Conservation (phyloP, 2,797 vertebrate genomes). For the Acanthurus leucopareius region DNA sequence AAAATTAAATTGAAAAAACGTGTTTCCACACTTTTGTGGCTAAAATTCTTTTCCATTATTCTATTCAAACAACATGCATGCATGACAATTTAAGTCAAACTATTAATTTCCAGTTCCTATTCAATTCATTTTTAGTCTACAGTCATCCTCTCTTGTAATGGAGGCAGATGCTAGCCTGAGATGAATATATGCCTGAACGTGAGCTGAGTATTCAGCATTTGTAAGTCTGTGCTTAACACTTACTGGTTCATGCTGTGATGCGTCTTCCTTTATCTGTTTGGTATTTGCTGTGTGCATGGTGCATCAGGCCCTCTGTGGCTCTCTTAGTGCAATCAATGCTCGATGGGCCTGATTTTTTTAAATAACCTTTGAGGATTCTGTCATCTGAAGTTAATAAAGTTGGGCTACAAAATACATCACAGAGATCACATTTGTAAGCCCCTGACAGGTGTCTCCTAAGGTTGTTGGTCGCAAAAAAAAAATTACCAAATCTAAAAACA, state of each 20-base stretch:
- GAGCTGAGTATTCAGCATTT: conserved; percentile 4
- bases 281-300: neutral
- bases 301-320: conserved; percentile 1
- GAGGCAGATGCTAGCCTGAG: conserved; percentile 17
- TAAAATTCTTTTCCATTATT: neutral
- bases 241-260: neutral
- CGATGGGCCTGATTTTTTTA: conserved; percentile 40
- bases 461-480: neutral
- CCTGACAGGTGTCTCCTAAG: too few relatives aligned
- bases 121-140: conserved; percentile 12
- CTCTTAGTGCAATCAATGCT: conserved; percentile 25
- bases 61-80: neutral
- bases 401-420: too few relatives aligned
- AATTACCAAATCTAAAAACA: conserved; percentile 1
- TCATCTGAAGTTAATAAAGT: neutral
- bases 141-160: conserved; percentile 1
- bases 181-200: conserved; percentile 11
- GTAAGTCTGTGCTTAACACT: neutral
- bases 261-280: neutral
- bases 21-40: neutral
- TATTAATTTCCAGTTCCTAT: neutral
- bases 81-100: conserved; percentile 14
- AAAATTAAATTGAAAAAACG: neutral
- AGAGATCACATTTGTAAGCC: too few relatives aligned
- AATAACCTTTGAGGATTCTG: conserved; percentile 23